A percentile compares a stretch with the other conserved stretches of the same genome.
Conservation (phyloP, 2,113 vertebrate genomes). For the Mixornis gularis region DNA sequence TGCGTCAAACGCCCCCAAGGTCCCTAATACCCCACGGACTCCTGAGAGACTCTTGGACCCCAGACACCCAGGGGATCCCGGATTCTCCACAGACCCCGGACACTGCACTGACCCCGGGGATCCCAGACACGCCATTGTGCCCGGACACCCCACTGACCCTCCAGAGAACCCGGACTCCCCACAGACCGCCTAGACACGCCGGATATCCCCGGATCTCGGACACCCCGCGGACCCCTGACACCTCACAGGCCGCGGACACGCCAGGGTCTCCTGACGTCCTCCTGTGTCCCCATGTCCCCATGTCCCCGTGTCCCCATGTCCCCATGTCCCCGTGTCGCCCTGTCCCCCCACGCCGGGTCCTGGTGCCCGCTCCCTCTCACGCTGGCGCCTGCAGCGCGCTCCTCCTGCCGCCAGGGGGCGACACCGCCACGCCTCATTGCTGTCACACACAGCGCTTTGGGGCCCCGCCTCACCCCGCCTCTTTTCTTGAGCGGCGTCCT, state of each 20-base stretch:
- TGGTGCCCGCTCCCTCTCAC: neutral
- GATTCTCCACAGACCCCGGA: neutral
- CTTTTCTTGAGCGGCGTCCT: neutral
- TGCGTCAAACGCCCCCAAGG: too few species aligned
- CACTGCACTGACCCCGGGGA: neutral
- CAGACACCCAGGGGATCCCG: too few species aligned
- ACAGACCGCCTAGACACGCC: neutral
- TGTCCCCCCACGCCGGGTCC: neutral
- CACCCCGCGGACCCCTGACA: neutral
- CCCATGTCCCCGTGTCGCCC: too few species aligned
- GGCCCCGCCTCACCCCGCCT: neutral
- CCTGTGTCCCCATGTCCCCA: neutral
- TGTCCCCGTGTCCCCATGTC: neutral
- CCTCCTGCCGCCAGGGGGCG: neutral
- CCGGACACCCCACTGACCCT: neutral
- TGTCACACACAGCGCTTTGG: fast-evolving
- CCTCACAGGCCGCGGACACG: fast-evolving
- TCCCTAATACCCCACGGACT: too few species aligned
- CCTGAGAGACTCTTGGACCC: too few species aligned
- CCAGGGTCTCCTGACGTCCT: neutral
- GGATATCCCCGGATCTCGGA: neutral
- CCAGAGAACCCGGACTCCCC: neutral
- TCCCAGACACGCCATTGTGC: neutral
- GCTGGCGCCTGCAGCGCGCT: neutral
- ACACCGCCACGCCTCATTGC: neutral